A percentile compares a stretch with the other conserved stretches of the same genome.
Evolutionary conservation across 2,113 vertebrate species (phyloP).

Genomic region (Pterocles gutturalis): DNA sequence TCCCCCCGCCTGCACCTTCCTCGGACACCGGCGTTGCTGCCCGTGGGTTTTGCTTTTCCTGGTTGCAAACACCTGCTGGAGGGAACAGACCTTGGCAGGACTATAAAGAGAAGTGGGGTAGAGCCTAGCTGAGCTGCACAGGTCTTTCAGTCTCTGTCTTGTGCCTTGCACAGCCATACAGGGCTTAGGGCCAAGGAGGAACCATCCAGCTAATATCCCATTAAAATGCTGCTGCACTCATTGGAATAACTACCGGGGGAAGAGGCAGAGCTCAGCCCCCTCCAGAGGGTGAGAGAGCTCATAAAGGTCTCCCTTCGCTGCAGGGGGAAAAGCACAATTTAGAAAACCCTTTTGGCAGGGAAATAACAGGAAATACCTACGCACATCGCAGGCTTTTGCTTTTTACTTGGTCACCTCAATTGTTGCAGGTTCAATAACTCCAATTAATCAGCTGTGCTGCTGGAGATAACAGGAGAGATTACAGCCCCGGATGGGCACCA

Average conservation of each 20-base stretch:
- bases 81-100: neutral
- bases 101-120: neutral
- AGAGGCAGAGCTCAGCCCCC: neutral
- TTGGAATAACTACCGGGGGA: neutral
- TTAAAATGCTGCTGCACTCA: neutral
- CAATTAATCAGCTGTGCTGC: neutral
- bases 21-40: accelerated
- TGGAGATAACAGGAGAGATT: neutral
- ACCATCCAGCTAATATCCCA: neutral
- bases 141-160: neutral
- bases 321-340: neutral
- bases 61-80: neutral
- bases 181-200: neutral
- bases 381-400: neutral
- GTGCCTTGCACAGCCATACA: neutral
- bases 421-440: neutral
- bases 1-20: neutral
- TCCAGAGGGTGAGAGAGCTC: neutral
- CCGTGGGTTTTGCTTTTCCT: neutral
- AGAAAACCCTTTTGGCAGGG: neutral
- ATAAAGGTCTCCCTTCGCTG: neutral
- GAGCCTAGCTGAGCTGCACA: neutral
- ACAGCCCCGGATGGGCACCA: neutral
- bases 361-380: neutral
- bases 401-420: neutral